phyloP scores from a whole-genome alignment of 2,797 vertebrate species.

The Anas capensis region DNA sequence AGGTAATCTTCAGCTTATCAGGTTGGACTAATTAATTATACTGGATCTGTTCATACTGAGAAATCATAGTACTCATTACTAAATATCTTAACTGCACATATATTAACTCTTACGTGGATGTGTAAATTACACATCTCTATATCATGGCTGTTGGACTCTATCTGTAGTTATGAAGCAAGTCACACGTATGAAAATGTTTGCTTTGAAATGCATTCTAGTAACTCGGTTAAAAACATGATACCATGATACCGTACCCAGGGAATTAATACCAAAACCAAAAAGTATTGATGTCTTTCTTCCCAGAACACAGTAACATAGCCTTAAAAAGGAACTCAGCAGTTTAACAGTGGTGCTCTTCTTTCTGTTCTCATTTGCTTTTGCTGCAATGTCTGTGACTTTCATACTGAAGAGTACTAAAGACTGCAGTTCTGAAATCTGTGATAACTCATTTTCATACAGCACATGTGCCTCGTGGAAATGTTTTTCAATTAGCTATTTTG shows the following conservation, averaged over 20 bases:
- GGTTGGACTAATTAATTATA: background rate
- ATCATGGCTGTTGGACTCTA: background rate
- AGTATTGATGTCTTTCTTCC: background rate
- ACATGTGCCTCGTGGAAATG: conserved; percentile 24
- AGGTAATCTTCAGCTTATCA: conserved; percentile 7
- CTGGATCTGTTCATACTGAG: background rate
- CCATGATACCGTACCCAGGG: background rate
- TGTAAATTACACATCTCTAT: background rate
- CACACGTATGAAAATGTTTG: background rate
- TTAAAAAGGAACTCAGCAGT: conserved; percentile 8
- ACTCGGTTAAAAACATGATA: background rate
- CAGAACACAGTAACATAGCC: background rate
- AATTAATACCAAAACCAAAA: background rate
- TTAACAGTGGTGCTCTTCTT: conserved; percentile 6
- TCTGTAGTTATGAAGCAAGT: background rate
- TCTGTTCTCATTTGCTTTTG: conserved; percentile 33
- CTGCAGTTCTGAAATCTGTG: conserved; percentile 26
- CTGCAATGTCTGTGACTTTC: conserved; percentile 5
- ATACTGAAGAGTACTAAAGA: background rate
- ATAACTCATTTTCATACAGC: conserved; percentile 14
- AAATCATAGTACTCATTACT: background rate
- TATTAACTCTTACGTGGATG: background rate
- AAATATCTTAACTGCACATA: background rate
- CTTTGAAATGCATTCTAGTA: background rate
- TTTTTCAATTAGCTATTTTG: conserved; percentile 52